These are phyloP conservation scores for Cuculus canorus DNA, from an alignment of 2,797 vertebrate species.

Conservation along the genomic window DNA sequence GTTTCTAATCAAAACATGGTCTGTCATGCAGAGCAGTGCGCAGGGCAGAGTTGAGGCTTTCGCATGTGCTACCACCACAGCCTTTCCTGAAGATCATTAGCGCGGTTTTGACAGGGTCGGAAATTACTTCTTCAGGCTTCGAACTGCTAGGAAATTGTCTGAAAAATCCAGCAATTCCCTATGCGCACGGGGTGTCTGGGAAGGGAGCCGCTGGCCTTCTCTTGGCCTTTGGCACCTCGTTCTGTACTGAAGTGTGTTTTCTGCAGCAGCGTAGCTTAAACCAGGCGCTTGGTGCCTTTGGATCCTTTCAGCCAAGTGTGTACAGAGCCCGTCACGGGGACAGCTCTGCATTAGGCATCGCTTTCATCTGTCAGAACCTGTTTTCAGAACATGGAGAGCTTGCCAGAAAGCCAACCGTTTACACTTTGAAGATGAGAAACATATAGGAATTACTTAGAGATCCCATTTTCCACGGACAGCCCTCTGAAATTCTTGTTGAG, in stretches of 20 bases:
- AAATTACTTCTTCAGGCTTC: neutral
- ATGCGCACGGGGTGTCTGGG: fast-evolving
- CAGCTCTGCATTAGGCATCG: neutral
- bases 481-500: neutral
- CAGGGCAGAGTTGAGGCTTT: neutral
- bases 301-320: neutral
- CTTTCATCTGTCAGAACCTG: neutral
- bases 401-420: neutral
- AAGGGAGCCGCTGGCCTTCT: neutral
- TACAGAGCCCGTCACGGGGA: neutral
- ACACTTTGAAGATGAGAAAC: neutral
- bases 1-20: neutral
- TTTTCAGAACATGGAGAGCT: neutral
- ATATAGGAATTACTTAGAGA: neutral
- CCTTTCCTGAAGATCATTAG: neutral
- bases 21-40: neutral
- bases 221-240: neutral
- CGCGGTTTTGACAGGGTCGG: neutral
- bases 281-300: neutral
- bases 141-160: neutral
- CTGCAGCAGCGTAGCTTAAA: neutral
- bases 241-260: neutral
- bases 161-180: neutral
- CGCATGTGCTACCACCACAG: neutral
- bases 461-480: neutral